Conservation (phyloP, 2,113 vertebrate species). For the Rynchops niger region DNA sequence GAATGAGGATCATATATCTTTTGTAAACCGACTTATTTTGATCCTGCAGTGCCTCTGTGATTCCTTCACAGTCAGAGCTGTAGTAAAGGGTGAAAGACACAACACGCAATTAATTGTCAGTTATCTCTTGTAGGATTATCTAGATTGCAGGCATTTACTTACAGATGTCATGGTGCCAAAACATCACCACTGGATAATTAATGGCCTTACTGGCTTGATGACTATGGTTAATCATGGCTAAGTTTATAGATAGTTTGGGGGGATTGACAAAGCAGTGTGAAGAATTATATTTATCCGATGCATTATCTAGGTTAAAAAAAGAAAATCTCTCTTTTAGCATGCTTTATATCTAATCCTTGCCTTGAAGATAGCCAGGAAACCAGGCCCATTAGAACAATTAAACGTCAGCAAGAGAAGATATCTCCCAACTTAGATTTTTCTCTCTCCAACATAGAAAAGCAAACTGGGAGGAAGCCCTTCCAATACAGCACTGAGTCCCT, state of each 20-base stretch:
- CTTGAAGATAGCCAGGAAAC: background rate
- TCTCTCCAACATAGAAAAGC: background rate
- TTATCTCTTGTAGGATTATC: background rate
- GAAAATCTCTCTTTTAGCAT: background rate
- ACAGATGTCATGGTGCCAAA: background rate
- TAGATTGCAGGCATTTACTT: background rate
- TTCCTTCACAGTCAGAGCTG: background rate
- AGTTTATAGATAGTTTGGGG: background rate
- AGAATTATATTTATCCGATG: background rate
- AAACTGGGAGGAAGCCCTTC: background rate
- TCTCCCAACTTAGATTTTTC: background rate
- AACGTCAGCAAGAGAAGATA: background rate
- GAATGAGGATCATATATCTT: background rate
- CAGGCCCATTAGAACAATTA: background rate
- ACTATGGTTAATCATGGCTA: background rate
- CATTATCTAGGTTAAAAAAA: background rate
- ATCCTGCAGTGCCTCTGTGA: background rate
- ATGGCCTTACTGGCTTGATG: background rate
- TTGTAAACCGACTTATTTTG: background rate
- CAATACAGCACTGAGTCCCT: rapidly evolving
- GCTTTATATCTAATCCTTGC: background rate
- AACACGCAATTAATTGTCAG: background rate
- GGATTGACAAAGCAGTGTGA: background rate
- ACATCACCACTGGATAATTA: background rate
- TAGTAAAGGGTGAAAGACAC: background rate